A percentile compares a stretch with the other conserved stretches of the same genome.
These are phyloP conservation scores for Diabrotica balteata DNA, from an alignment of 2,888 invertebrate genomes.

Conservation along the genomic window DNA sequence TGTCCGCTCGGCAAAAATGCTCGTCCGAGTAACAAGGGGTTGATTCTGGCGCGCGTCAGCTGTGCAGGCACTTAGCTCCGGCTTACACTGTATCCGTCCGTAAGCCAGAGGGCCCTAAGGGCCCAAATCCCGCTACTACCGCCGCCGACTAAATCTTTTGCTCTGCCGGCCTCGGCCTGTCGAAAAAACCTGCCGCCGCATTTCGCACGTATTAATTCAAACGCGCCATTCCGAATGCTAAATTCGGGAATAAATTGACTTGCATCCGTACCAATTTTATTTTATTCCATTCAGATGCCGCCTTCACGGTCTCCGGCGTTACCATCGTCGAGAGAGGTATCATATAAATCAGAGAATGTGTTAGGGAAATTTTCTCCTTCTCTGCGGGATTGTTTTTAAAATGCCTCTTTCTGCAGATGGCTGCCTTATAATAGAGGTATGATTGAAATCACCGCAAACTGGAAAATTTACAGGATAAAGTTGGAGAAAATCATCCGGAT, in stretches of 20 bases:
- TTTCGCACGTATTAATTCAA: conserved; percentile 60
- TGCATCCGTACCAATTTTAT: conserved; percentile 48
- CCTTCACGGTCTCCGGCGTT: conserved; percentile 10
- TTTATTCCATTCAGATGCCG: conserved; percentile 47
- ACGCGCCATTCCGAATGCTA: conserved; percentile 55
- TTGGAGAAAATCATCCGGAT: too few species aligned
- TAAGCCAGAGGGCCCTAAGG: conserved; percentile 46
- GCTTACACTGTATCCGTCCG: conserved; percentile 49
- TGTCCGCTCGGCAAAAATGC: conserved; percentile 44
- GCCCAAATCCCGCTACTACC: conserved; percentile 43
- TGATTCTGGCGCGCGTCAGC: conserved; percentile 63
- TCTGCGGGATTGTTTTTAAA: conserved; percentile 35
- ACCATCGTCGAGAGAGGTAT: conserved; percentile 29
- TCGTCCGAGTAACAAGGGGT: conserved; percentile 52
- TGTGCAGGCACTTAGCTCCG: conserved; percentile 64
- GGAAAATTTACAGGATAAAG: too few species aligned
- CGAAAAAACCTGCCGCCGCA: conserved; percentile 58
- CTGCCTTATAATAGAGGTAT: conserved; percentile 20
- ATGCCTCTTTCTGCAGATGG: conserved; percentile 23
- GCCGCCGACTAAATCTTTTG: conserved; percentile 49
- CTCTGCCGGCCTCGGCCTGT: conserved; percentile 48
- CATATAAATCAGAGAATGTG: conserved; percentile 49
- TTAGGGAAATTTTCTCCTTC: conserved; percentile 42
- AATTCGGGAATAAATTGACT: conserved; percentile 57
- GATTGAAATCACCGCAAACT: neutral